Percentiles rank a stretch among this genome's conserved stretches.
Conservation (phyloP, 2,888 invertebrate species). For the Pocota personata region DNA sequence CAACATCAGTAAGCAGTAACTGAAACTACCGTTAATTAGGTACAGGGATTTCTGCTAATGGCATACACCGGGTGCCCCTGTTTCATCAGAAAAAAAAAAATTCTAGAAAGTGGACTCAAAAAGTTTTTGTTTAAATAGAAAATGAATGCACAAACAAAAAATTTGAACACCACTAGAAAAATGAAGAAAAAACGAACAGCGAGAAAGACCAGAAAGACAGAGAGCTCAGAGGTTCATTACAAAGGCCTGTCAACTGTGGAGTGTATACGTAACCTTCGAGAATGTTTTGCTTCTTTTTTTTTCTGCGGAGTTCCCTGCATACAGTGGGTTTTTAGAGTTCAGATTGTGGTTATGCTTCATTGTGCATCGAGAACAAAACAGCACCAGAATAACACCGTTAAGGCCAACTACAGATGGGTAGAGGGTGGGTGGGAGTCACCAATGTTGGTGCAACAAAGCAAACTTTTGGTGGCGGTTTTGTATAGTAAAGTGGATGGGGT, state of each 20-base stretch:
- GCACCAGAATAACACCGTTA: constrained; percentile 64
- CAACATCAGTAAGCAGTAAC: constrained; percentile 61
- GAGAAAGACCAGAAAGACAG: background rate
- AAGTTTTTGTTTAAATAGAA: constrained; percentile 73
- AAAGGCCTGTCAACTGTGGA: constrained; percentile 73
- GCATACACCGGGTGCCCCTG: constrained; percentile 71
- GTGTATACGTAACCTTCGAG: constrained; percentile 68
- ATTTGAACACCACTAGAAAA: constrained; percentile 14
- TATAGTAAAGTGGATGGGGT: constrained; percentile 35
- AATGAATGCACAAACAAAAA: constrained; percentile 66
- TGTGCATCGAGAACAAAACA: constrained; percentile 70
- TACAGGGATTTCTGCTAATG: constrained; percentile 72
- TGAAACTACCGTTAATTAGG: constrained; percentile 74
- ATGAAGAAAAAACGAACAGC: background rate
- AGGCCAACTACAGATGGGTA: constrained; percentile 39
- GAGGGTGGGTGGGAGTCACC: constrained; percentile 10
- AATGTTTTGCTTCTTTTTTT: constrained; percentile 28
- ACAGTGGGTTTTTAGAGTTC: constrained; percentile 61
- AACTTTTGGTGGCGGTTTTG: constrained; percentile 68
- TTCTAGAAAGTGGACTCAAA: constrained; percentile 46
- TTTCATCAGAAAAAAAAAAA: constrained; percentile 10
- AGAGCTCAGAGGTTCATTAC: constrained; percentile 55
- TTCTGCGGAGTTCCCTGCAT: background rate
- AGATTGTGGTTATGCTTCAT: constrained; percentile 72
- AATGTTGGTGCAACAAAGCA: constrained; percentile 67